These are phyloP conservation scores for Anastrepha obliqua DNA, from an alignment of 1,140 invertebrate species.

Conservation along the genomic window DNA sequence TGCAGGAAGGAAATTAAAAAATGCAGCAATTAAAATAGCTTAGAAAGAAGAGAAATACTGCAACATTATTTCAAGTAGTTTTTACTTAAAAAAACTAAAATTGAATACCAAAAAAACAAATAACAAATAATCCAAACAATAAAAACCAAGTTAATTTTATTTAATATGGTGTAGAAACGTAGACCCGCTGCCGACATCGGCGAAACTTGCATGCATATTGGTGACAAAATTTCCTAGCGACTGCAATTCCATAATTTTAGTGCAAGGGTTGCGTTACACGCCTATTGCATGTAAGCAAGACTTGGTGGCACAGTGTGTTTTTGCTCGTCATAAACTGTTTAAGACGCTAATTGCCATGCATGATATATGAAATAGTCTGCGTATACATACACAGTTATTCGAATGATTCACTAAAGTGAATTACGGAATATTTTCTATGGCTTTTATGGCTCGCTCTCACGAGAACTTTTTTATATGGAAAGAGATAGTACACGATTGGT, in stretches of 20 bases:
- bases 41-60: background rate
- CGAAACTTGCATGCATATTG: background rate
- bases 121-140: no score
- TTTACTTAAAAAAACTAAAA: background rate
- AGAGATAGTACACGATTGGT: no score
- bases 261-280: no score
- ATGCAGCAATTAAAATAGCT: slow-evolving; percentile 25
- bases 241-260: background rate
- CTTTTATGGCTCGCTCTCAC: no score
- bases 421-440: no score
- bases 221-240: background rate
- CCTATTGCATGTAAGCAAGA: no score
- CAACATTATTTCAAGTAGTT: background rate
- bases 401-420: no score
- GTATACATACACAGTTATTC: no score
- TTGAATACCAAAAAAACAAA: background rate
- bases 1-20: slow-evolving; percentile 50
- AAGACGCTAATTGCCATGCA: background rate
- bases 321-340: background rate
- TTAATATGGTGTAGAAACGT: background rate
- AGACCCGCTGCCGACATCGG: background rate
- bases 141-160: background rate
- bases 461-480: no score
- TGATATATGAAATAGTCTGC: no score
- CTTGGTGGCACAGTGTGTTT: background rate